Percentiles rank a stretch among this genome's conserved stretches.
phyloP scores from a whole-genome alignment of 2,888 invertebrate genomes.

The Dione juno region DNA sequence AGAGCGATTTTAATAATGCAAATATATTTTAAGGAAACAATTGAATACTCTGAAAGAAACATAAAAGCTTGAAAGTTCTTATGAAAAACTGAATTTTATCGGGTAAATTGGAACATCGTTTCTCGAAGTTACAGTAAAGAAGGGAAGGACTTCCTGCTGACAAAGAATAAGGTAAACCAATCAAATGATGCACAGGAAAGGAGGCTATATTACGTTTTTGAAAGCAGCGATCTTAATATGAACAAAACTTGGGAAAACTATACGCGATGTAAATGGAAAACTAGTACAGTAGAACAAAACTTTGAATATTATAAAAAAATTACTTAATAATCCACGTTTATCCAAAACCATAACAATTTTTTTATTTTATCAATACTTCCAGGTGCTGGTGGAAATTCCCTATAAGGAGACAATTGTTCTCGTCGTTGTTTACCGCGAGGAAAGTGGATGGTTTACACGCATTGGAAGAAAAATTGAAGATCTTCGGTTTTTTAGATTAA shows the following conservation, averaged over 20 bases:
- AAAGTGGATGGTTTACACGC: constrained; percentile 85
- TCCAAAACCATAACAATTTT: too few species aligned
- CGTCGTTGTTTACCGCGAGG: constrained; percentile 88
- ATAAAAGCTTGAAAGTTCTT: too few species aligned
- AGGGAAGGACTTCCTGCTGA: constrained; percentile 85
- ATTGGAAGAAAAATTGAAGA: constrained; percentile 84
- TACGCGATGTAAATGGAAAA: not conserved
- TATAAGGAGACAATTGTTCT: constrained; percentile 88
- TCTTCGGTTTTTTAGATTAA: constrained; percentile 62
- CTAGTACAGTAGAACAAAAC: too few species aligned
- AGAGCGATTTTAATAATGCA: constrained; percentile 90
- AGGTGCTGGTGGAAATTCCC: constrained; percentile 89
- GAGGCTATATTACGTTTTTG: constrained; percentile 69
- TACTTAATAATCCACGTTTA: too few species aligned
- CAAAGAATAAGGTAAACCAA: constrained; percentile 77
- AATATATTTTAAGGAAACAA: constrained; percentile 89
- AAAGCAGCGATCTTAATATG: constrained; percentile 62
- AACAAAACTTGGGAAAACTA: too few species aligned
- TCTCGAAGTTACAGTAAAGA: constrained; percentile 82
- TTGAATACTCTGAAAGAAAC: too few species aligned
- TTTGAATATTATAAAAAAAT: not conserved
- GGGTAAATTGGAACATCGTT: constrained; percentile 87
- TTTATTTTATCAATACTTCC: constrained; percentile 43
- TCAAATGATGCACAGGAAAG: constrained; percentile 86
- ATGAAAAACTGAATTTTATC: constrained; percentile 29